These are phyloP conservation scores for Pangasius sanitwongsei DNA, from an alignment of 2,797 vertebrate genomes.

Conservation along the genomic window DNA sequence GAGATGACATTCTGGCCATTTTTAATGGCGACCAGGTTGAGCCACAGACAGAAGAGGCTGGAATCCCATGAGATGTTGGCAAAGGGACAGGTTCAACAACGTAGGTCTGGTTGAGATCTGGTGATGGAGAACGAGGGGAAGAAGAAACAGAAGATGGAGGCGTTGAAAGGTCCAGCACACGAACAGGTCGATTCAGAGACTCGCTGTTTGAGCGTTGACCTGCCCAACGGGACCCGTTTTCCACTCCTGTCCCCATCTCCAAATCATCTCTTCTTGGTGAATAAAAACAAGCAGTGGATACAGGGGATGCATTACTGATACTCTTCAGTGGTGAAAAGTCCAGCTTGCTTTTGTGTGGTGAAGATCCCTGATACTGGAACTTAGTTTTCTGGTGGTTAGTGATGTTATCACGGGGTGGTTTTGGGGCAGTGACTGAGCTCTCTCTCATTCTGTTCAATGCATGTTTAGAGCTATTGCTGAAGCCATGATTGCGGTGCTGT, in stretches of 20 bases:
- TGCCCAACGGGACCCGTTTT: conserved; percentile 29
- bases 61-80: conserved; percentile 14
- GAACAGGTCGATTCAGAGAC: conserved; percentile 22
- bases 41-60: not conserved
- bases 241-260: not conserved
- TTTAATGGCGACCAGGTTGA: conserved; percentile 35
- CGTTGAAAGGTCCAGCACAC: conserved; percentile 61
- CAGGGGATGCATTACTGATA: not conserved
- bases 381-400: not conserved
- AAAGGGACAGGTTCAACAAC: not conserved
- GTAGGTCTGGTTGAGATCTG: conserved; percentile 52
- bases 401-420: not conserved
- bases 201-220: not conserved
- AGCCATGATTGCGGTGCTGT: not conserved
- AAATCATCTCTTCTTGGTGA: conserved; percentile 45
- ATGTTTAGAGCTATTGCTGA: not conserved
- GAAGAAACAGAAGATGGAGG: conserved; percentile 17
- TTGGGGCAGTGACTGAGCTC: not conserved
- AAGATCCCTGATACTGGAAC: not conserved
- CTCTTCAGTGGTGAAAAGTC: conserved; percentile 11
- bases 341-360: conserved; percentile 32
- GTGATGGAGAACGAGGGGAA: conserved; percentile 27
- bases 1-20: conserved; percentile 21
- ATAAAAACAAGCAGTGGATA: conserved; percentile 49
- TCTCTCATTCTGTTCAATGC: conserved; percentile 21